Base-by-base conservation (phyloP, 2,797 vertebrate genomes). In the Malacoctenus gilli region DNA sequence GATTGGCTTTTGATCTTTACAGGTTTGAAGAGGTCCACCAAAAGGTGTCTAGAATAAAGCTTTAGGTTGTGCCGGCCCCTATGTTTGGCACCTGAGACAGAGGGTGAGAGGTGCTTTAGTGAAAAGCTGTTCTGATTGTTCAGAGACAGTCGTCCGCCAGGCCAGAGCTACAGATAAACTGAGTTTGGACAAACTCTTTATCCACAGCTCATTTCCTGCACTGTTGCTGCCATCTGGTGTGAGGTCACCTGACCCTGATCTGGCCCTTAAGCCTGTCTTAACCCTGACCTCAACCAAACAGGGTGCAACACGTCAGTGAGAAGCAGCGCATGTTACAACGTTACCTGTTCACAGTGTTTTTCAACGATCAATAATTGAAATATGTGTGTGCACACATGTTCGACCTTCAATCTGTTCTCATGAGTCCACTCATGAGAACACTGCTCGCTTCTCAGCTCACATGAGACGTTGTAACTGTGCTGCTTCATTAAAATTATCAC, bases 281-380 rank as follows among this genome's bases (percentile, higher is more conserved):
- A 75, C 70, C 55, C 51, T 66, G 85, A 84, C 80, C 83, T 88
- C 83, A 73, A 85, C 95, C 95, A 98, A 90, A 97, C 94, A 94
- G 93, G 91, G 91, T 93, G 92, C 92, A 95, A 94, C 92, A 93
- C 92, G 93, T 92, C 89, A 89, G 91, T 85, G 93, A 94, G 94
- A 93, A 94, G 92, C 93, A 95, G 94, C 93, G 95, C 90, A 86
- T 91, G 89, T 86, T n/a, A 56, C 39, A 56, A 53, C 7, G 19
- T 69, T 37, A 59, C 60, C 30, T 68, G 61, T 34, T 16, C 12
- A 14, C 23, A n/a, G 6, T 34, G n/a, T 30, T 53, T 6, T 15
- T 32, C 6, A 46, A 13, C 4, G 49, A 19, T 13, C 19, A n/a
- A 8, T 8, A 23, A 23, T 14, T 35, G 14, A n/a, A n/a, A n/a